Evolutionary conservation across 2,113 vertebrate genomes (phyloP), one percentile per base, ranked within the genome.

Genomic region (Caranx ignobilis): DNA sequence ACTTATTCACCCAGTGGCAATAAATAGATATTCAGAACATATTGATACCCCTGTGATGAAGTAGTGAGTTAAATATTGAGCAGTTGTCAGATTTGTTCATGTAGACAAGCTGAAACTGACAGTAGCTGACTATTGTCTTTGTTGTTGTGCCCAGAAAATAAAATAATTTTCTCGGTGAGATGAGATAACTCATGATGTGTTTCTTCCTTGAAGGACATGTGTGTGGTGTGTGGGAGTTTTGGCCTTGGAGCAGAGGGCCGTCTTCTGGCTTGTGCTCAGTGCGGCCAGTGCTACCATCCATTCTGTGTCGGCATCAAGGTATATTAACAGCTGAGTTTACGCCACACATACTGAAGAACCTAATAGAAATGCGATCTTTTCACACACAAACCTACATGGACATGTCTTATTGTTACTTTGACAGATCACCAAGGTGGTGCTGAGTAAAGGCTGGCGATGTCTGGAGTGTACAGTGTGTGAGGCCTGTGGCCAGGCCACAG

Each of bases 231-330:
- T 89, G 98, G 98, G 57, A 99, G 98, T 77, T 99, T 99, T 79
- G 98, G 98, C 68, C 96, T 97, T 72, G 98, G 98, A 66, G 95
- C 96, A 31, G 98, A 99, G 90, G 98, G 98, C 48, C 94, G 97
- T 15, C 85, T 99, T 34, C 95, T 99, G 57, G 96, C 97, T 70
- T 99, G 98, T 84, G 97, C 97, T 64, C 98, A 99, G 83, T 99
- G 98, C 80, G 98, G 98, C 84, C 98, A 99, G 93, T 99, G 98
- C 89, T 99, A 99, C 90, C 98, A 99, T 89, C 98, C 98, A 0
- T 99, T 97, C 95, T 99, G 98, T 79, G 98, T 99, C 83, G 98
- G 97, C 93, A 95, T 99, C 93, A 99, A 99, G 97, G 98, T 99
- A 92, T 93, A 77, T 62, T 69, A 5, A 3, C 32, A 13, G 15